phyloP scores from a whole-genome alignment of 1,140 invertebrate genomes.

The Lamellibrachia luymesi region DNA sequence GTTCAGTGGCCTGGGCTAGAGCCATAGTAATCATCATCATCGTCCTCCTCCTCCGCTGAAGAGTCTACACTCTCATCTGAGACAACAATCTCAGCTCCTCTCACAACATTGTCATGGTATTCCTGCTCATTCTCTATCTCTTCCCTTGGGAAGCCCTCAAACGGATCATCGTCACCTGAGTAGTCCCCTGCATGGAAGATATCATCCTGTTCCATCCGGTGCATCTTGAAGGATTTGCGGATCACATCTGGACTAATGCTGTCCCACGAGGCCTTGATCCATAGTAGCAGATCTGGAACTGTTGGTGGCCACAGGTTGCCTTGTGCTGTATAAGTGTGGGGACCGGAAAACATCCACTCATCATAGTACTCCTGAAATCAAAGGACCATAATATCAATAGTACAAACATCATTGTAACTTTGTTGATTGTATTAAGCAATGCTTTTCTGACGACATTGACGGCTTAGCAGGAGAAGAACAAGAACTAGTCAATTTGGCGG shows the following conservation, averaged over 20 bases:
- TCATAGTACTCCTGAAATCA: neutral
- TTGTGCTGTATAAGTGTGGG: conserved; percentile 12
- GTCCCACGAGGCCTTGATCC: conserved; percentile 23
- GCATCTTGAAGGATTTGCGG: conserved; percentile 25
- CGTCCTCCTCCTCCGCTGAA: too few species aligned
- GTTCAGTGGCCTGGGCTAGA: too few species aligned
- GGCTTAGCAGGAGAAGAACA: too few species aligned
- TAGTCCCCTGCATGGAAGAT: neutral
- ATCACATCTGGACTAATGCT: conserved; percentile 14
- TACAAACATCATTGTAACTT: too few species aligned
- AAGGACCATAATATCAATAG: too few species aligned
- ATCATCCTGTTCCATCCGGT: conserved; percentile 19
- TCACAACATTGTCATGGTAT: neutral
- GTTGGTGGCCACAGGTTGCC: conserved; percentile 17
- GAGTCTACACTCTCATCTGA: too few species aligned
- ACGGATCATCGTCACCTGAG: neutral
- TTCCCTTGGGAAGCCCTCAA: neutral
- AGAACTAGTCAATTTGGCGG: too few species aligned
- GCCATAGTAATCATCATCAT: too few species aligned
- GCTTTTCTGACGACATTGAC: too few species aligned
- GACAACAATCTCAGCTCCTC: too few species aligned
- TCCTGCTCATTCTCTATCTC: conserved; percentile 8
- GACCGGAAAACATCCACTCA: conserved; percentile 20
- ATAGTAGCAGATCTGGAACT: conserved; percentile 9
- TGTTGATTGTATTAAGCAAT: too few species aligned